Evolutionary conservation across 2,113 vertebrate species (phyloP), one percentile per base, ranked within the genome.

Genomic region (Egretta garzetta): DNA sequence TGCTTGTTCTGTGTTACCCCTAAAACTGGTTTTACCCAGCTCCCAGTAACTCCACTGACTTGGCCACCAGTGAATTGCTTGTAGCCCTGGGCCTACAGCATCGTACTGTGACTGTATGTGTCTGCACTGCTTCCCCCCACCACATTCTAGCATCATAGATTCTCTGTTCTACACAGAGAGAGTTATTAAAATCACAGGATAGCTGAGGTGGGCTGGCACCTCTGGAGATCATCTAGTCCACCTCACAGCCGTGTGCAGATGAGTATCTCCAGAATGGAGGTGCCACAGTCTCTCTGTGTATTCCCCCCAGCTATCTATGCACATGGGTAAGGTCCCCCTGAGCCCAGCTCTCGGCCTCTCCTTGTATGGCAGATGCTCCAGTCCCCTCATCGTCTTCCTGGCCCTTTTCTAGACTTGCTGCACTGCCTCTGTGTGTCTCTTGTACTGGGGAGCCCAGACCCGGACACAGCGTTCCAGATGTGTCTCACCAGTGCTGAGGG

Each of bases 21-120:
- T 70, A 19, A 59, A 63, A n/a, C 19, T 52, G 49, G 17, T 39
- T 80, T 71, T 71, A 39, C 45, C 7, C 50, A 47, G 24, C 28
- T 86, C 28, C 35, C 2, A 0, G 9, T 63, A 50, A 49, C 21
- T 62, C 35, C 9, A 9, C 22, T 12, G 39, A 30, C 24, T 68
- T 37, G 23, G 22, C 32, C 10, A 19, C 18, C 2, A 1, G 16
- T 55, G 71, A 77, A 30, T 39, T 73, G 22, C 21, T 41, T 50
- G 8, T 21, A 49, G n/a, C 37, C 24, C n/a, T 22, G 45, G 35
- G 32, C 21, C n/a, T 86, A 53, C 32, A 17, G 26, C 45, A 30
- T 26, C 0, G 0, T 45, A 21, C 32, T 20, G 22, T 37, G 21
- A 37, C n/a, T 45, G 8, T 37, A 9, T 33, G 33, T 39, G 22